Base-by-base conservation (phyloP, 1,140 invertebrate genomes). In the Drosophila sproati region DNA sequence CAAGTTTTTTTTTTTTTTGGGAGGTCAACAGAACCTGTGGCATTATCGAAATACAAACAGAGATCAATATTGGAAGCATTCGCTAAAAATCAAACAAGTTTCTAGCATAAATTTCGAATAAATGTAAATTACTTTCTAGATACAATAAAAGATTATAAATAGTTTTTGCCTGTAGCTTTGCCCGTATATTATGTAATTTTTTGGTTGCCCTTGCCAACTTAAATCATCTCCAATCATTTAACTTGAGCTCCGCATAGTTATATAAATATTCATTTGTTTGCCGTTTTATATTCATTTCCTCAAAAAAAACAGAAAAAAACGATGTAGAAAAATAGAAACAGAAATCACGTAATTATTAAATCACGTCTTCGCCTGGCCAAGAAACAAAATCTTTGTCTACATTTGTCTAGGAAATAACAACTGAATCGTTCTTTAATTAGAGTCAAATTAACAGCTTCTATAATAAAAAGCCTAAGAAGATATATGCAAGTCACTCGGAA, bases 381-480 rank as follows among this genome's bases (percentile, higher is more conserved):
- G 20, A 20, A 20, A 63, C 28, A 66, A 71, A 48, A 35, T 45
- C 73, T 71, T 79, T 77, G 62, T 73, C 48, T 60, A 73, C 48
- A 41, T 67, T 67, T 73, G 47, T 79, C 82, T 77, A 88, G 82
- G 82, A 87, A 87, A 79, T 87, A 69, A 64, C 62, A 57, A 47
- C 39, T 54, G 57, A 87, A 80, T 82, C 64, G 83, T 71, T 87
- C 82, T 87, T 87, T 87, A 87, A 87, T 87, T 87, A 87, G 67
- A 73, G n/a, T 67, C 78, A 85, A 87, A 82, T 87, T 87, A 87
- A 82, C 82, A 87, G 79, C 79, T 87, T 77, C 68, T 78, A 50
- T 51, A 69, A 75, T 74, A 73, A 87, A 82, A 87, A 87, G 64
- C 72, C 35, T 0, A n/a, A 5, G 32, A 86, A 80, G 20, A 20